These are phyloP conservation scores for Cryptocephalus primarius DNA, from an alignment of 2,888 invertebrate genomes.

Conservation along the genomic window DNA sequence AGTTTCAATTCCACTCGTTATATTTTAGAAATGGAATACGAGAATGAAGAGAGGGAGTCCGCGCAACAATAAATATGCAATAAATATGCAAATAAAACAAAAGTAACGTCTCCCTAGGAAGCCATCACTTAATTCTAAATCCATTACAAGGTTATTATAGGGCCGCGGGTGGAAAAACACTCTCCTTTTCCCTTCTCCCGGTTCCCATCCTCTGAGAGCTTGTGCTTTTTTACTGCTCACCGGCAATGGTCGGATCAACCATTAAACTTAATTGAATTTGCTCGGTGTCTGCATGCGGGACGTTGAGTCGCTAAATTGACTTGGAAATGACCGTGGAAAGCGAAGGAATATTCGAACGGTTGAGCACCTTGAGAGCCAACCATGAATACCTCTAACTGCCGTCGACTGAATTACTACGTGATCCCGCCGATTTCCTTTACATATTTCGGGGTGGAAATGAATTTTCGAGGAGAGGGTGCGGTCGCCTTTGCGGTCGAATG, in stretches of 20 bases:
- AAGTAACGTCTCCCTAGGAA: conserved; percentile 21
- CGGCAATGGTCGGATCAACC: conserved; percentile 36
- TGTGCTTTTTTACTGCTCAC: conserved; percentile 20
- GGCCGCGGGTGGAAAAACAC: conserved; percentile 14
- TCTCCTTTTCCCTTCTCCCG: neutral
- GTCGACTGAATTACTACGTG: conserved; percentile 2
- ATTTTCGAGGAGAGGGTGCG: neutral
- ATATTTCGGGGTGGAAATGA: neutral
- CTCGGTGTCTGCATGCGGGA: conserved; percentile 36
- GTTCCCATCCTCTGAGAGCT: conserved; percentile 3
- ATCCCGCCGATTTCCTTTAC: neutral
- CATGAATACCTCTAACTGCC: conserved; percentile 10
- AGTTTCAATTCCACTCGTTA: too few species aligned
- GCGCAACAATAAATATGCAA: conserved; percentile 4
- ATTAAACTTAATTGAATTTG: conserved; percentile 48
- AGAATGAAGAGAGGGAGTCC: neutral
- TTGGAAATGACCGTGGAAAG: conserved; percentile 37
- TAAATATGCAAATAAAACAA: conserved; percentile 25
- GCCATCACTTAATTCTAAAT: conserved; percentile 32
- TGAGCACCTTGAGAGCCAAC: conserved; percentile 26
- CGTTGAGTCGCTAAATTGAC: conserved; percentile 39
- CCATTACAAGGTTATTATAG: conserved; percentile 33
- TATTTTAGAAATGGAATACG: too few species aligned
- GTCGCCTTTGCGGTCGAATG: too few species aligned
- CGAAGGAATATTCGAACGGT: conserved; percentile 34